Evolutionary conservation across 2,113 vertebrate genomes (phyloP).

Genomic region (Morone saxatilis): DNA sequence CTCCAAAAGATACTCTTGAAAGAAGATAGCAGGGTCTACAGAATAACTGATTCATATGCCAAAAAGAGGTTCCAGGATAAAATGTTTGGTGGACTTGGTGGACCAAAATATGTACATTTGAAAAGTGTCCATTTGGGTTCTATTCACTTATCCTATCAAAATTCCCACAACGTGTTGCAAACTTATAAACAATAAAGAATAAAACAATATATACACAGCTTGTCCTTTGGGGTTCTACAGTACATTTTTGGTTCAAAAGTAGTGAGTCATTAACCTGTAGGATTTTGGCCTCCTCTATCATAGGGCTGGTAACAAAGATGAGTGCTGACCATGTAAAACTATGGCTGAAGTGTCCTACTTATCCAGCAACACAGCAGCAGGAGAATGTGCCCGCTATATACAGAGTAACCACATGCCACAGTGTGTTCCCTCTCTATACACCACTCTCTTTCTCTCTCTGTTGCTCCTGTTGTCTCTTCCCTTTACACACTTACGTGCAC

Average conservation of each 20-base stretch:
- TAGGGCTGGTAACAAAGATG: slow-evolving; percentile 41
- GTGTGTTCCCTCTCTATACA: slow-evolving; percentile 7
- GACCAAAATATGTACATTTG: too few species aligned
- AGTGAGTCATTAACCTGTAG: slow-evolving; percentile 14
- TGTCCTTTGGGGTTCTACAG: neutral
- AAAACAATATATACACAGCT: neutral
- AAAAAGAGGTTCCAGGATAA: too few species aligned
- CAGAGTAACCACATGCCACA: slow-evolving; percentile 46
- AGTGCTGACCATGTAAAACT: slow-evolving; percentile 34
- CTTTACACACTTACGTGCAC: slow-evolving; percentile 66
- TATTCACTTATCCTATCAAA: too few species aligned
- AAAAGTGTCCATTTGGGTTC: too few species aligned
- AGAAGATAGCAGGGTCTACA: too few species aligned
- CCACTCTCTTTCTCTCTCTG: slow-evolving; percentile 19
- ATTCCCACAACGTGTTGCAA: neutral
- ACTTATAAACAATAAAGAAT: neutral
- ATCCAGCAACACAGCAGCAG: slow-evolving; percentile 39
- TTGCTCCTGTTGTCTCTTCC: slow-evolving; percentile 62
- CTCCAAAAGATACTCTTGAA: too few species aligned
- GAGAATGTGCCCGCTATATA: slow-evolving; percentile 36
- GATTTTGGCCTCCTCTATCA: slow-evolving; percentile 29
- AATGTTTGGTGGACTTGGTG: too few species aligned
- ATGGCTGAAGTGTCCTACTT: slow-evolving; percentile 51
- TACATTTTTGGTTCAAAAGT: slow-evolving; percentile 22
- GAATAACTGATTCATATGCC: too few species aligned